These are phyloP conservation scores for Coryphaenoides rupestris DNA, from an alignment of 2,113 vertebrate genomes.

Conservation along the genomic window DNA sequence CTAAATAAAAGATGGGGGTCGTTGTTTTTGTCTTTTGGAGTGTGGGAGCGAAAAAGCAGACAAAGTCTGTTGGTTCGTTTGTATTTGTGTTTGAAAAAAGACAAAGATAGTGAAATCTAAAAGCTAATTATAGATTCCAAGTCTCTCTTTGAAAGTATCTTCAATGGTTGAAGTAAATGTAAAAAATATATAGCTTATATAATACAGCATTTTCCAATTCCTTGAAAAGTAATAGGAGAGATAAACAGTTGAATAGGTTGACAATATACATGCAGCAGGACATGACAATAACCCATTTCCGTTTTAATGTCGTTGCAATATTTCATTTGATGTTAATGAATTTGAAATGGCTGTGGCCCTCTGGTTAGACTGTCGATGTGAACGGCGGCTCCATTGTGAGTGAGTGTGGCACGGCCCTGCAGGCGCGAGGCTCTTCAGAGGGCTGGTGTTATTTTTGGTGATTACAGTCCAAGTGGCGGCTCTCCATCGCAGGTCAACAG, in stretches of 20 bases:
- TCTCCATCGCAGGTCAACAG: slow-evolving; percentile 71
- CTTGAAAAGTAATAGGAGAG: no score
- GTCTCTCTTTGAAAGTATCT: no score
- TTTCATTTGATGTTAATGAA: slow-evolving; percentile 42
- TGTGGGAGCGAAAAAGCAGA: neutral
- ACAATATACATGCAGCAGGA: no score
- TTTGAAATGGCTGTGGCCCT: slow-evolving; percentile 34
- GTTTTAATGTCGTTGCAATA: neutral
- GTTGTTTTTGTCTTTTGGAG: slow-evolving; percentile 39
- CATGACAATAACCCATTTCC: no score
- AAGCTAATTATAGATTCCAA: no score
- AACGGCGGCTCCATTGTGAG: slow-evolving; percentile 47
- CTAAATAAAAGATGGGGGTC: slow-evolving; percentile 39
- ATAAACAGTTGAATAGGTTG: no score
- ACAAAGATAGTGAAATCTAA: neutral
- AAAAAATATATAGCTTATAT: no score
- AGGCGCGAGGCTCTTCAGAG: slow-evolving; percentile 62
- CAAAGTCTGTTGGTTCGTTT: neutral
- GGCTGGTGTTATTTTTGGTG: slow-evolving; percentile 75
- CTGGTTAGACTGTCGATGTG: slow-evolving; percentile 50
- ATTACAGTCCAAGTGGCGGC: slow-evolving; percentile 72
- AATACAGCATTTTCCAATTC: no score
- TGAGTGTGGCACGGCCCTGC: slow-evolving; percentile 36
- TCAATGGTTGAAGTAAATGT: no score
- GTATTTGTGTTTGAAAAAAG: slow-evolving; percentile 6